Conservation (phyloP, 92 coral and sea anemone genomes). For the Palythoa grandiflora region DNA sequence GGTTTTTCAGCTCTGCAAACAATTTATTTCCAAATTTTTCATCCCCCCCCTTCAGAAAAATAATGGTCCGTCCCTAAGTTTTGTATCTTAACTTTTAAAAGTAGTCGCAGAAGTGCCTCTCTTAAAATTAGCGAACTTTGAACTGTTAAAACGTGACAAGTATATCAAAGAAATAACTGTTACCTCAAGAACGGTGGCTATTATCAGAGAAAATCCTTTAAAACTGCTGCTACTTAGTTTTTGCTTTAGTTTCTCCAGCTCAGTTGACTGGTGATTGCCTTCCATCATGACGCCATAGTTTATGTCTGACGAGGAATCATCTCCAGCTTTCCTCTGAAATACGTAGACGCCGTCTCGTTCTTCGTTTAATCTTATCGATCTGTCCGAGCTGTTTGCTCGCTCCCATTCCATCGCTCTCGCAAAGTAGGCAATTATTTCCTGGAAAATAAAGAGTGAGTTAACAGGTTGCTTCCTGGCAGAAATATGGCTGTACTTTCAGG, state of each 20-base stretch:
- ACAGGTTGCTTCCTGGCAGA: background rate
- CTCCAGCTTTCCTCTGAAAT: conserved; percentile 3
- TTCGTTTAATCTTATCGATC: conserved; percentile 31
- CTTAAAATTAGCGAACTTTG: no score
- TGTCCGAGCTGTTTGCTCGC: background rate
- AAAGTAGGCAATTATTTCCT: conserved; percentile 46
- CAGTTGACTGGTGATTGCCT: background rate
- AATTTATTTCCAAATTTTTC: no score
- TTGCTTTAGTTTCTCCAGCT: background rate
- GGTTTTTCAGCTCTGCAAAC: no score
- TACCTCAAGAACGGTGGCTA: background rate
- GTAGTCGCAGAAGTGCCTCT: no score
- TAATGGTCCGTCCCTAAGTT: no score
- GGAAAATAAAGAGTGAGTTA: background rate
- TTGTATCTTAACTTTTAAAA: no score
- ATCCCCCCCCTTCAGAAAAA: no score
- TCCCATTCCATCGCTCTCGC: conserved; percentile 53
- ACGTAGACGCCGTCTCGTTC: conserved; percentile 46
- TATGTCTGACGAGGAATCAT: background rate
- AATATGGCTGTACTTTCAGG: background rate
- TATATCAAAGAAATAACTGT: background rate
- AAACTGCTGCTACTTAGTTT: background rate
- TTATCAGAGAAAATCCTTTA: background rate
- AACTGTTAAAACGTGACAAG: background rate
- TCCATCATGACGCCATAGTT: conserved; percentile 9